Base-by-base conservation (phyloP, 2,888 invertebrate species). In the Andrena bucephala region DNA sequence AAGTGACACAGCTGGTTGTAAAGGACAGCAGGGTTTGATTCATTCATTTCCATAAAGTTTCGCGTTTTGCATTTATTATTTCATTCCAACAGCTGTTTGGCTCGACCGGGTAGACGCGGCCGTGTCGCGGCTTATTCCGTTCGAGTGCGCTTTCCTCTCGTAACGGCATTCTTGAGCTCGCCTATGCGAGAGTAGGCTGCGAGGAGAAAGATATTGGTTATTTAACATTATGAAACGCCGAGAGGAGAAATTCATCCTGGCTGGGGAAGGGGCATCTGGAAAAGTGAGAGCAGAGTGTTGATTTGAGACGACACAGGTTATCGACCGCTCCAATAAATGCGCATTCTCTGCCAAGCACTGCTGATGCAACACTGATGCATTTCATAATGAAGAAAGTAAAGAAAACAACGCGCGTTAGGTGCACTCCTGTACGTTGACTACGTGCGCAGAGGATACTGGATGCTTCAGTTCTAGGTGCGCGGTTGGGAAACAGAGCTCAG, bases 321-420 rank as follows among this genome's bases (percentile, higher is more conserved):
- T 82, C 88, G 88, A 86, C 88, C 85, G 88, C 77, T 70, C 67
- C 66, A 69, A 81, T 83, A 86, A 85, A 84, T 79, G 76, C 77
- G 73, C 76, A 81, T 76, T 83, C 81, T 13, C 74, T 69, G 60
- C 65, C 57, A 36, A 42, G 33, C 27, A 24, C 13, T n/a, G 33
- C 50, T 77, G 77, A 80, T 52, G 81, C 52, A 87, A 85, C 77
- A 52, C 59, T 67, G 63, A 36, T 71, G 54, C 42, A 70, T 83
- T 74, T 83, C 80, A 20, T 70, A 81, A 84, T 16, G 67, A 75
- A 52, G 80, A 84, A 77, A 77, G 85, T 60, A 52, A 65, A 70
- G 42, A 27, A 59, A n/a, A 16, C 31, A 29, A 27, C n/a, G 24
- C 24, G 29, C 74, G 77, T 74, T 33, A 31, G 75, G 54, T 62